phyloP scores from a whole-genome alignment of 2,888 invertebrate genomes.

The Biston stratarius region DNA sequence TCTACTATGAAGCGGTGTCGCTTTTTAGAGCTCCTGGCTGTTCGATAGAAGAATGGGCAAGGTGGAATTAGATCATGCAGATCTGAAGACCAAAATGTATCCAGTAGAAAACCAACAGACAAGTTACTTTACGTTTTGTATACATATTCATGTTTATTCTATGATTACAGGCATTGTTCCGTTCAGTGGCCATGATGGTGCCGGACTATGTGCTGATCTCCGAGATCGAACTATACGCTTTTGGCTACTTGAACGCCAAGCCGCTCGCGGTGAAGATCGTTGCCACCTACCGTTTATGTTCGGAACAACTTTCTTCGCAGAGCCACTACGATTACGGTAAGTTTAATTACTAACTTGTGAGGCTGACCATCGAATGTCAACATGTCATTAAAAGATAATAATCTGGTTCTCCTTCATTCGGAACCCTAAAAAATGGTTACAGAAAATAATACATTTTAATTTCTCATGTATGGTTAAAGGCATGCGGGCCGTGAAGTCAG shows the following conservation, averaged over 20 bases:
- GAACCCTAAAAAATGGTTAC: no score
- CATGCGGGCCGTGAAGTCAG: constrained; percentile 98
- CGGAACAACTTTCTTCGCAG: constrained; percentile 97
- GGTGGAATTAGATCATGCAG: no score
- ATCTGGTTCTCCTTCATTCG: no score
- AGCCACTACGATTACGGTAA: constrained; percentile 97
- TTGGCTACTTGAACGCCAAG: constrained; percentile 95
- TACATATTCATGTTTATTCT: neutral
- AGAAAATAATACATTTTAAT: no score
- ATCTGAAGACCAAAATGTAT: no score
- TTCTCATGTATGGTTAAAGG: no score
- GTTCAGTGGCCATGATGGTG: constrained; percentile 99
- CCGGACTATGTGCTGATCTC: constrained; percentile 98
- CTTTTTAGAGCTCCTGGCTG: no score
- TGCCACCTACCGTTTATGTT: constrained; percentile 96
- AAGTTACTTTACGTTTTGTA: neutral
- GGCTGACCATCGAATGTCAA: no score
- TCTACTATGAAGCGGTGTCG: no score
- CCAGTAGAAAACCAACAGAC: no score
- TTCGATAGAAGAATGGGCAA: no score
- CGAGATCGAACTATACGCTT: constrained; percentile 97
- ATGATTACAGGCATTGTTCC: constrained; percentile 90
- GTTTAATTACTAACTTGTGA: neutral
- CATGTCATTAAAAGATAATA: no score
- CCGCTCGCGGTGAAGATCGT: constrained; percentile 97